These are phyloP conservation scores for Nomada ferruginata DNA, from an alignment of 2,888 invertebrate genomes.

Conservation along the genomic window DNA sequence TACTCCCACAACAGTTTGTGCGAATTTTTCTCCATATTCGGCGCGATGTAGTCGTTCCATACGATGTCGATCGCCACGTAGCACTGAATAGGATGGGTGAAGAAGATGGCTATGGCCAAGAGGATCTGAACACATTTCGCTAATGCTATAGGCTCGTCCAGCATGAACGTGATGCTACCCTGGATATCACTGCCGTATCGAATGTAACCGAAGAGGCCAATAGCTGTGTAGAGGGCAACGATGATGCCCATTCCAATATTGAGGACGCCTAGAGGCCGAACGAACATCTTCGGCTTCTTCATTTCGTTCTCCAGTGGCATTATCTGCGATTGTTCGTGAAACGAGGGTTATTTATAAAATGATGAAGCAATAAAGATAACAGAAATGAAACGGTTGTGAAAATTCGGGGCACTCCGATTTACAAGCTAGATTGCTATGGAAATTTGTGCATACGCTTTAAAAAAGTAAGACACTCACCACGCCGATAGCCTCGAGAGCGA, in stretches of 20 bases:
- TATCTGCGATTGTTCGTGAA: slow-evolving; percentile 86
- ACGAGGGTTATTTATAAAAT: not conserved
- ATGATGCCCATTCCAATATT: slow-evolving; percentile 94
- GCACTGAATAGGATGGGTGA: slow-evolving; percentile 96
- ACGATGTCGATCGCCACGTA: slow-evolving; percentile 97
- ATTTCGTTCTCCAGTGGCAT: slow-evolving; percentile 97
- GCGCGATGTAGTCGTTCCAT: slow-evolving; percentile 92
- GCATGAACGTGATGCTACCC: slow-evolving; percentile 95
- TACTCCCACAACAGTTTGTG: slow-evolving; percentile 90
- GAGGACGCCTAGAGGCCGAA: slow-evolving; percentile 92
- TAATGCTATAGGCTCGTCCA: slow-evolving; percentile 88
- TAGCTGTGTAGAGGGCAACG: slow-evolving; percentile 92
- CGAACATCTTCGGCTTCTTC: slow-evolving; percentile 93
- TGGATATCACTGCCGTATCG: slow-evolving; percentile 90
- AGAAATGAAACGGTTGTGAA: not conserved
- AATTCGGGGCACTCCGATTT: not conserved
- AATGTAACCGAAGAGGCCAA: slow-evolving; percentile 96
- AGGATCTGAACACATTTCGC: slow-evolving; percentile 90
- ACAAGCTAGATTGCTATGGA: too few species aligned
- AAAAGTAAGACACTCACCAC: slow-evolving; percentile 87
- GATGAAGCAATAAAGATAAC: not conserved
- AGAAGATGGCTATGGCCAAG: slow-evolving; percentile 92
- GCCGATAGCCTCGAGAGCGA: slow-evolving; percentile 97
- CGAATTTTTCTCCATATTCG: slow-evolving; percentile 87
- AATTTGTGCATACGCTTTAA: too few species aligned